phyloP scores from a whole-genome alignment of 2,888 invertebrate genomes.

The Petrophora chlorosata region DNA sequence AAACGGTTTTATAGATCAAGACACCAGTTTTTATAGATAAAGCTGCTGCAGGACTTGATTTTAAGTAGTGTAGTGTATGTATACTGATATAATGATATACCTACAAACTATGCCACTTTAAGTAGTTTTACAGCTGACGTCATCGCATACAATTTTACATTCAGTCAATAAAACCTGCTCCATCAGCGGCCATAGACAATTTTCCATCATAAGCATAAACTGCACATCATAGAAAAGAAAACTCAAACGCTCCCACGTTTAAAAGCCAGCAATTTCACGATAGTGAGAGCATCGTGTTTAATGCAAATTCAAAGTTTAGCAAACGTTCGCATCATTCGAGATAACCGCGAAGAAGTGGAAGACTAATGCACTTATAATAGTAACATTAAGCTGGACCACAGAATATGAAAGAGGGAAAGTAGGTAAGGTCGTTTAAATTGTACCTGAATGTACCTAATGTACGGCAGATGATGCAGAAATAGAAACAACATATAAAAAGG shows the following conservation, averaged over 20 bases:
- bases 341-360: constrained; percentile 45
- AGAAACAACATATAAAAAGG: background rate
- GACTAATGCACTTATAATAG: constrained; percentile 76
- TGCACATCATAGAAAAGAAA: constrained; percentile 12
- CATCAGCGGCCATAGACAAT: too few species aligned
- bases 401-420: constrained; percentile 56
- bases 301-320: constrained; percentile 54
- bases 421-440: constrained; percentile 59
- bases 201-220: constrained; percentile 11
- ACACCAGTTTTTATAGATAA: too few species aligned
- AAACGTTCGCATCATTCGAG: constrained; percentile 50
- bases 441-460: constrained; percentile 47
- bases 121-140: too few species aligned
- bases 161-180: too few species aligned
- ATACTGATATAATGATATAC: too few species aligned
- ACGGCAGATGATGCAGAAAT: constrained; percentile 29
- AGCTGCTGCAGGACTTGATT: too few species aligned
- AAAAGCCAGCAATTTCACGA: constrained; percentile 29
- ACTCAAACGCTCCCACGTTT: constrained; percentile 28
- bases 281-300: constrained; percentile 39
- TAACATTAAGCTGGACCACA: constrained; percentile 49
- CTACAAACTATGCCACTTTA: too few species aligned
- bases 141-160: too few species aligned
- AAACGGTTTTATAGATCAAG: too few species aligned
- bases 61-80: too few species aligned